These are phyloP conservation scores for Oryzias curvinotus DNA, from an alignment of 2,113 vertebrate genomes.

Conservation along the genomic window DNA sequence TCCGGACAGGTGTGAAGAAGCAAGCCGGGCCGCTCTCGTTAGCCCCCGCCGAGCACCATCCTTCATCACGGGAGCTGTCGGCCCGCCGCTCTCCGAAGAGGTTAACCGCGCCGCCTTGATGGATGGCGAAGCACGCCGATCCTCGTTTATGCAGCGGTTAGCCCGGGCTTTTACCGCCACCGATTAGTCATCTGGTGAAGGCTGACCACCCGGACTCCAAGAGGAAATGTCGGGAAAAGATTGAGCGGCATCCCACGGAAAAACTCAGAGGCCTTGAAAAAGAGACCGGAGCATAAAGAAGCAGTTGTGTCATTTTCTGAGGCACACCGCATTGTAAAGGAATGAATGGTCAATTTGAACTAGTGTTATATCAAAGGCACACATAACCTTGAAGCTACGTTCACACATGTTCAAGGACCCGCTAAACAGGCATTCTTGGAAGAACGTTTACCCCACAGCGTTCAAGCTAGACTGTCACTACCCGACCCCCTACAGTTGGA, in stretches of 20 bases:
- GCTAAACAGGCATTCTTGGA: no score
- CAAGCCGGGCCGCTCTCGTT: conserved; percentile 32
- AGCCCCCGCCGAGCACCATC: conserved; percentile 52
- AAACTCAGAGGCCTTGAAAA: conserved; percentile 12
- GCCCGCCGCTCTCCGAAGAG: conserved; percentile 48
- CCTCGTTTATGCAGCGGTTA: conserved; percentile 30
- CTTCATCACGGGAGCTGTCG: conserved; percentile 58
- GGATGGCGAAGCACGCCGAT: conserved; percentile 43
- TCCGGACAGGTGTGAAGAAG: conserved; percentile 45
- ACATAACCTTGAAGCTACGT: no score
- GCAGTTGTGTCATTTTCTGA: no score
- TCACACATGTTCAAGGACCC: no score
- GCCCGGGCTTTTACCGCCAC: conserved; percentile 35
- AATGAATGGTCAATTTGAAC: no score
- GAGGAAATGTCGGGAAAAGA: conserved; percentile 46
- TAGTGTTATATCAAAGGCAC: no score
- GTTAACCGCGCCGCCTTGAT: conserved; percentile 58
- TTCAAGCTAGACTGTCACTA: no score
- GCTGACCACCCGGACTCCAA: conserved; percentile 54
- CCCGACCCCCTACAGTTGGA: no score
- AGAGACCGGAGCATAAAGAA: conserved; percentile 34
- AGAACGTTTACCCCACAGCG: no score
- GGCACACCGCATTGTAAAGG: no score
- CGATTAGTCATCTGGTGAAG: conserved; percentile 71
- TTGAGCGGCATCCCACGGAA: conserved; percentile 31